These are phyloP conservation scores for Platanista minor DNA, from an alignment of 2,113 vertebrate genomes.

Conservation along the genomic window DNA sequence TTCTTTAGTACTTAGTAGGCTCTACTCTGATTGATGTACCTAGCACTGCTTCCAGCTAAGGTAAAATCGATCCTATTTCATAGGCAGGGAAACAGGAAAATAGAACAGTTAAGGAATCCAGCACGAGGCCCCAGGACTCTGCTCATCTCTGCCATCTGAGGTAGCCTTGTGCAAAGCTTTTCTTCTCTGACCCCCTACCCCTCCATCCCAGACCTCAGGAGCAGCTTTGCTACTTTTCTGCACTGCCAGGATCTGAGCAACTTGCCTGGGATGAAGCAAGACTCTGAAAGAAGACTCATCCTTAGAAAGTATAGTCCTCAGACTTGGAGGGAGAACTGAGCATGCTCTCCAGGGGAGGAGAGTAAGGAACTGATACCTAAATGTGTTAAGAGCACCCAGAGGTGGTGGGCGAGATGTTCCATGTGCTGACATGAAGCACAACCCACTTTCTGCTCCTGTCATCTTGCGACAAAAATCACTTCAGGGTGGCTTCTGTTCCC, in stretches of 20 bases:
- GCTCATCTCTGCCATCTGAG: background rate
- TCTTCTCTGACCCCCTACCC: background rate
- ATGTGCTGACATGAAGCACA: background rate
- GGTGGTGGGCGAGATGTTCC: background rate
- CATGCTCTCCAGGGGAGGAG: background rate
- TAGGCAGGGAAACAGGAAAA: background rate
- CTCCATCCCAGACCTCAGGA: background rate
- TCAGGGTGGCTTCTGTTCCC: background rate
- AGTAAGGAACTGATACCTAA: background rate
- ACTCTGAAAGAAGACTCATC: background rate
- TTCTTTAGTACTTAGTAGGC: background rate
- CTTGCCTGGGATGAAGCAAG: background rate
- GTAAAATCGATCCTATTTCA: background rate
- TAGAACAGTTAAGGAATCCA: background rate
- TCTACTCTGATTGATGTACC: background rate
- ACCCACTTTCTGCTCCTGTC: background rate
- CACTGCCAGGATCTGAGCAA: background rate
- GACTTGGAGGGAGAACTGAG: background rate
- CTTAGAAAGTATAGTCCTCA: background rate
- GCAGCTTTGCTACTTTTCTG: background rate
- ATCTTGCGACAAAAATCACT: background rate
- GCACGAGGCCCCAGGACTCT: background rate
- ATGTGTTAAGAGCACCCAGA: background rate
- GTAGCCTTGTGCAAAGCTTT: background rate
- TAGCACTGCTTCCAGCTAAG: background rate